Base-by-base conservation (phyloP, 2,113 vertebrate species). In the Trematomus loennbergii region DNA sequence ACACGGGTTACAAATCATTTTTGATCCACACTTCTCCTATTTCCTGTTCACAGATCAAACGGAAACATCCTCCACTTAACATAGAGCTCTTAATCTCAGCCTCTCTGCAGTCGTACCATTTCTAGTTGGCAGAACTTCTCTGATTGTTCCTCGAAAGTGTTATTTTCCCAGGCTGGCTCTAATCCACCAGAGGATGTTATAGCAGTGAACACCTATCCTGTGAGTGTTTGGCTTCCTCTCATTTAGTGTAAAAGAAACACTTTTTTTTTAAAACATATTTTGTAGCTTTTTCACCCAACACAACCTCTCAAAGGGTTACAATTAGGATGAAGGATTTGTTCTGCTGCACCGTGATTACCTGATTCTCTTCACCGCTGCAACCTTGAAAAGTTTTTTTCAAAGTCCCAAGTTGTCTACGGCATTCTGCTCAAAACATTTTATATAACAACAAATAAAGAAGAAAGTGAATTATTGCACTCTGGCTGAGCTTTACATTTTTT, bases 161-260 rank as follows among this genome's bases (percentile, higher is more conserved):
- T 82, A 50, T 82, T 82, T 75, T 67, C 48, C 67, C 4, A 7
- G 0, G 9, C 25, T 76, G 81, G 78, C 57, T 61, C 9, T 13
- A 81, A 53, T 82, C 75, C 83, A 85, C 29, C 36, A 40, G 45
- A 74, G 91, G 92, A 93, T 86, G 87, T 93, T 86, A 3, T 75
- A 68, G n/a, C 61, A 83, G 88, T 86, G 70, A 91, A 92, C 84
- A 84, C 91, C 81, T 92, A 88, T 93, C 92, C 91, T 92, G 90
- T 88, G 75, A 48, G 49, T 0, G 20, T 72, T 78, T 16, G 2
- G 16, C 70, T 91, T 90, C 82, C 86, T 84, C 55, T 85, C 79
- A 66, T 80, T 88, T 87, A 62, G 36, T 40, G 36, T 40, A 8
- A 48, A 48, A 48, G 9, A 72, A 84, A 63, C 12, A 18, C 52